A percentile compares a stretch with the other conserved stretches of the same genome.
Evolutionary conservation across 2,113 vertebrate species (phyloP).

Genomic region (Silurus glanis): DNA sequence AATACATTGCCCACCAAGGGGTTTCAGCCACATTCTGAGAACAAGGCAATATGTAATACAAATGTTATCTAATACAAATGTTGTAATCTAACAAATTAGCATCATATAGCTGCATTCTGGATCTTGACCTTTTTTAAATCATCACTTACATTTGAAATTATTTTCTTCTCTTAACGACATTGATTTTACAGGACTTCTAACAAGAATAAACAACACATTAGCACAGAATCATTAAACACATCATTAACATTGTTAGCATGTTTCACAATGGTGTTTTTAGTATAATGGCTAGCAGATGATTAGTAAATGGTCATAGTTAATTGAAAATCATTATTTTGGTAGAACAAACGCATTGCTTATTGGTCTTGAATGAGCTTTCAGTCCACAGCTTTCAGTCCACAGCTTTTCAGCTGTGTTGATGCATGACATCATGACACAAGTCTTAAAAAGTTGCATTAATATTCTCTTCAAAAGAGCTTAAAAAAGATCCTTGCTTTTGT

Average conservation of each 20-base stretch:
- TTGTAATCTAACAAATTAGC: not conserved
- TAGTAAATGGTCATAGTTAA: not conserved
- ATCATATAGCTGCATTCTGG: not conserved
- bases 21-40: not conserved
- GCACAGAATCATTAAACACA: not conserved
- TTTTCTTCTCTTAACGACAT: not conserved
- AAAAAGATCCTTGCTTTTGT: not conserved
- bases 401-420: constrained; percentile 8
- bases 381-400: not conserved
- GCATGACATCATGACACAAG: constrained; percentile 1
- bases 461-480: not conserved
- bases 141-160: not conserved
- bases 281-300: not conserved
- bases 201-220: not conserved
- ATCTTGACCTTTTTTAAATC: not conserved
- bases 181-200: not conserved
- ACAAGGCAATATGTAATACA: too few species aligned
- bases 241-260: not conserved
- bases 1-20: too few species aligned
- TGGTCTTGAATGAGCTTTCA: not conserved
- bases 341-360: not conserved
- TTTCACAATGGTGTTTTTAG: not conserved
- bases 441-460: not conserved
- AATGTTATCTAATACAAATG: not conserved
- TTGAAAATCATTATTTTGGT: not conserved